A percentile compares a stretch with the other conserved stretches of the same genome.
These are phyloP conservation scores for Caenorhabditis auriculariae DNA, from an alignment of 2,888 invertebrate species.

Conservation along the genomic window DNA sequence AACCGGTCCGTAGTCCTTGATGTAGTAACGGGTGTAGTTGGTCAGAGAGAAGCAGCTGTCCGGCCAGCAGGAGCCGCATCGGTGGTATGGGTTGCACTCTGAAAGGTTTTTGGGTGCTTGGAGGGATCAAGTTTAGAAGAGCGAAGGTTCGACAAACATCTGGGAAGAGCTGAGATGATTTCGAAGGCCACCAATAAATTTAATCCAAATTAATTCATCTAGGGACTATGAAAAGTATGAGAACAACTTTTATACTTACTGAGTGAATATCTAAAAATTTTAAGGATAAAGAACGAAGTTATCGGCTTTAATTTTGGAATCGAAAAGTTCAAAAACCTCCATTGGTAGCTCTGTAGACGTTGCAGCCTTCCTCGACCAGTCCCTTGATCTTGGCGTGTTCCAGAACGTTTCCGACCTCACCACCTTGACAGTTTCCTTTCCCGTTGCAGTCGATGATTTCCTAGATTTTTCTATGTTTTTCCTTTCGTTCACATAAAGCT, in stretches of 20 bases:
- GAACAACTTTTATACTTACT: no score
- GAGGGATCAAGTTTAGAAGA: not conserved
- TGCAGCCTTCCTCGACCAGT: slow-evolving; percentile 68
- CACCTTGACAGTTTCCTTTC: slow-evolving; percentile 65
- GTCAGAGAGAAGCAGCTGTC: slow-evolving; percentile 64
- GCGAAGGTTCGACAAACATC: not conserved
- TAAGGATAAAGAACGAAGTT: no score
- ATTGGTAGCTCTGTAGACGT: slow-evolving; percentile 67
- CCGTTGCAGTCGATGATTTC: slow-evolving; percentile 67
- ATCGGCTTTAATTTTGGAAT: not conserved
- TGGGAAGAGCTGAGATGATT: not conserved
- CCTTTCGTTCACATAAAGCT: not conserved
- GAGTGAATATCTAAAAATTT: no score
- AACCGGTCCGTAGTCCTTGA: slow-evolving; percentile 64
- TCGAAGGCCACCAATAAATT: not conserved
- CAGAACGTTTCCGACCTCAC: slow-evolving; percentile 64
- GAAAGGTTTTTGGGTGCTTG: slow-evolving; percentile 4
- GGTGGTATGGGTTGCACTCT: slow-evolving; percentile 64
- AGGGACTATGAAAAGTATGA: no score
- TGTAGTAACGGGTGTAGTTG: slow-evolving; percentile 66
- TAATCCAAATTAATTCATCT: no score
- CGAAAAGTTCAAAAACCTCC: slow-evolving; percentile 63
- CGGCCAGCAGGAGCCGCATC: slow-evolving; percentile 66
- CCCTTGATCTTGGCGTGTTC: slow-evolving; percentile 66
- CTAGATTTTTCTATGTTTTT: slow-evolving; percentile 6